A percentile compares a stretch with the other conserved stretches of the same genome.
These are phyloP conservation scores for Paragorgia papillata DNA, from an alignment of 92 coral and sea anemone species.

Conservation along the genomic window DNA sequence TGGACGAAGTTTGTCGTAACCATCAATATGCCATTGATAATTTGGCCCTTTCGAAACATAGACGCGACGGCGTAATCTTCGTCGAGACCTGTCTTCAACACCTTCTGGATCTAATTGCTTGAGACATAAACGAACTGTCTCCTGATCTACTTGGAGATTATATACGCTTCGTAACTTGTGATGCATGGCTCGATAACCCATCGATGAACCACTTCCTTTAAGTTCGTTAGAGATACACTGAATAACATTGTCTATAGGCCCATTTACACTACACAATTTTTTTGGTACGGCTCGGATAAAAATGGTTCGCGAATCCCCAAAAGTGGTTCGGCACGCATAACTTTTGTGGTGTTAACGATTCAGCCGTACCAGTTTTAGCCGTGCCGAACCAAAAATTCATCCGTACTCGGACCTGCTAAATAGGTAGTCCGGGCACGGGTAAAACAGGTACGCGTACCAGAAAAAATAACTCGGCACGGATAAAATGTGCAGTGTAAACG, in stretches of 20 bases:
- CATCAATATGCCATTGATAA: no score
- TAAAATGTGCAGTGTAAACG: conserved; percentile 52
- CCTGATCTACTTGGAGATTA: conserved; percentile 23
- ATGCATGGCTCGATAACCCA: conserved; percentile 35
- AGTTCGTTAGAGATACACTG: no score
- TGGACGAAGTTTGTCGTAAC: no score
- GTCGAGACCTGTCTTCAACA: no score
- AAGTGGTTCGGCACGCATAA: not conserved
- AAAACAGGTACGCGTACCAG: conserved; percentile 45
- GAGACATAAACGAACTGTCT: conserved; percentile 27
- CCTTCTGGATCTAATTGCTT: conserved; percentile 11
- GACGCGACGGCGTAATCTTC: no score
- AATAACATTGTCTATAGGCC: not conserved
- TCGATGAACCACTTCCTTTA: conserved; percentile 10
- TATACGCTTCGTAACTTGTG: conserved; percentile 18
- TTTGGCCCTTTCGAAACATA: no score
- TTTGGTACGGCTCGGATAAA: conserved; percentile 44
- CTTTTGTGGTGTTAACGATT: conserved; percentile 53
- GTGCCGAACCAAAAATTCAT: conserved; percentile 53
- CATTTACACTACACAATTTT: conserved; percentile 36
- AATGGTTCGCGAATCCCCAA: conserved; percentile 19
- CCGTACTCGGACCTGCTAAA: conserved; percentile 53
- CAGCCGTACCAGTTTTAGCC: conserved; percentile 34
- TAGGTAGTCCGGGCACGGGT: conserved; percentile 49
- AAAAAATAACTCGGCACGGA: conserved; percentile 50